Evolutionary conservation across 2,797 vertebrate genomes (phyloP).

Genomic region (Platalea minor): DNA sequence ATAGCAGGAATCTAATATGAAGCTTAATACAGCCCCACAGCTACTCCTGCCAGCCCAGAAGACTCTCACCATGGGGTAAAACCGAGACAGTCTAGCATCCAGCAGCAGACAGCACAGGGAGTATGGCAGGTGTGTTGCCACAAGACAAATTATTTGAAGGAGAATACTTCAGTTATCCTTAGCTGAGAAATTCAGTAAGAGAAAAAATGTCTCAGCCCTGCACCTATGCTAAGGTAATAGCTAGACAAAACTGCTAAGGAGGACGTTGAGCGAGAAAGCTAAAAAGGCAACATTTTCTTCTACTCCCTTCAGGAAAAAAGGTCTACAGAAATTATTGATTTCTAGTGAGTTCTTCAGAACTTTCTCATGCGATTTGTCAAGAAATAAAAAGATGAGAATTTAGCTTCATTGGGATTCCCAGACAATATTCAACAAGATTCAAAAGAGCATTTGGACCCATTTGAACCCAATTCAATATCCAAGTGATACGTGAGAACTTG

Average conservation of each 20-base stretch:
- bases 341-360: background rate
- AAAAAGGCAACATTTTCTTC: background rate
- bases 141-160: background rate
- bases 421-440: background rate
- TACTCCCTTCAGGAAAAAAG: background rate
- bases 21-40: background rate
- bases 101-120: background rate
- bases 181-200: background rate
- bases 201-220: background rate
- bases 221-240: background rate
- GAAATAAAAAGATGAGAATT: background rate
- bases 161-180: background rate
- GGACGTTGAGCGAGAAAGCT: background rate
- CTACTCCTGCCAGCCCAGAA: background rate
- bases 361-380: background rate
- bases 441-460: background rate
- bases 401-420: background rate
- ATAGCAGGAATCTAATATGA: background rate
- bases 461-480: slow-evolving; percentile 6
- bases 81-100: background rate
- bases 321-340: background rate
- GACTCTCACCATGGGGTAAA: background rate
- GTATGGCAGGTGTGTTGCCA: background rate
- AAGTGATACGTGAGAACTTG: background rate
- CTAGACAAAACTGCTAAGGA: background rate